These are phyloP conservation scores for Ramphastos sulfuratus DNA, from an alignment of 2,113 vertebrate species.

Conservation along the genomic window DNA sequence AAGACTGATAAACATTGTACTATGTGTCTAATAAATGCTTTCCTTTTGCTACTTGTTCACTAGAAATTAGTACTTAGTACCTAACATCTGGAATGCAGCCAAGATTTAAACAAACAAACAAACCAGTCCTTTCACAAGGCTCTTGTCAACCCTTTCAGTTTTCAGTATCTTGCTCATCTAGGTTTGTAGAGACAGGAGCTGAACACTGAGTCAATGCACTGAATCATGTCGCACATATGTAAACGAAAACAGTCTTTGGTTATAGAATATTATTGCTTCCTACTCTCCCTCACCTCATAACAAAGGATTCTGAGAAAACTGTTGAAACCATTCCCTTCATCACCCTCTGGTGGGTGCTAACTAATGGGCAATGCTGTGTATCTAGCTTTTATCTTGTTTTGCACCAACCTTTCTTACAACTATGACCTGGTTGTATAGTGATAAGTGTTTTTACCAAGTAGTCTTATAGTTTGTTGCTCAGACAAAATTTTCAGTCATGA, in stretches of 20 bases:
- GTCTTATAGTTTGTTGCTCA: slow-evolving; percentile 32
- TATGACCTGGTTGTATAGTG: slow-evolving; percentile 26
- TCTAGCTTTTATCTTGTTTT: slow-evolving; percentile 48
- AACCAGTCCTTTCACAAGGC: neutral
- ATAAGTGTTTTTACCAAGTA: slow-evolving; percentile 40
- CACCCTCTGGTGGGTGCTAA: slow-evolving; percentile 39
- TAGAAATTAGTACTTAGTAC: neutral
- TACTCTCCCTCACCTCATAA: slow-evolving; percentile 1
- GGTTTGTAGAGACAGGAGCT: slow-evolving; percentile 52
- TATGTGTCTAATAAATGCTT: neutral
- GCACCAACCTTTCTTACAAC: slow-evolving; percentile 9
- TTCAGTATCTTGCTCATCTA: slow-evolving; percentile 37
- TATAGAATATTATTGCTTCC: neutral
- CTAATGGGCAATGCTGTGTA: slow-evolving; percentile 12
- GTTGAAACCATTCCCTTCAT: slow-evolving; percentile 38
- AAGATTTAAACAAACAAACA: no score
- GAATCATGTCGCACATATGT: slow-evolving; percentile 10
- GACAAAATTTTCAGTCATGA: slow-evolving; percentile 39
- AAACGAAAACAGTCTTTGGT: slow-evolving; percentile 47
- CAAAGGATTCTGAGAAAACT: slow-evolving; percentile 14
- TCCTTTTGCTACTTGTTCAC: neutral
- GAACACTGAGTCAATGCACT: slow-evolving; percentile 44
- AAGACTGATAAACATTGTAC: neutral
- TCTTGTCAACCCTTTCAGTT: slow-evolving; percentile 36
- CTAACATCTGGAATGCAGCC: neutral